Evolutionary conservation across 2,888 invertebrate genomes (phyloP).

Genomic region (Drosophila pullipes): DNA sequence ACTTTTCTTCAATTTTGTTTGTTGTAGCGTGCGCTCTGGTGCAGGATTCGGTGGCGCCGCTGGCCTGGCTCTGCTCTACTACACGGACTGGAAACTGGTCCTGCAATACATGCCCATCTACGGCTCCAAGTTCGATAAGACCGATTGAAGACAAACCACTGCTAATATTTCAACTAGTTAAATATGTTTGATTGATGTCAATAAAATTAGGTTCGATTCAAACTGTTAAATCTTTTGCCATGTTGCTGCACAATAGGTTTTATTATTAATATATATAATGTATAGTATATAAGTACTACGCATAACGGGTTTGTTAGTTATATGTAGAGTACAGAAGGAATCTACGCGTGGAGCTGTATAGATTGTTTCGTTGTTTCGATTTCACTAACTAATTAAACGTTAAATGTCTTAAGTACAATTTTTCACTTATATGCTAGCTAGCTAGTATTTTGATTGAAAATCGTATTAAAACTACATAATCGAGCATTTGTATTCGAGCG

Average conservation of each 20-base stretch:
- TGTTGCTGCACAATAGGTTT: slow-evolving; percentile 22
- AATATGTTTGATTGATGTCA: slow-evolving; percentile 28
- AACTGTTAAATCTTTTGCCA: slow-evolving; percentile 14
- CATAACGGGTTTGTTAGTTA: slow-evolving; percentile 42
- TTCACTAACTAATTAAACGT: slow-evolving; percentile 41
- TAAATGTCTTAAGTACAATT: slow-evolving; percentile 51
- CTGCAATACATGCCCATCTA: slow-evolving; percentile 91
- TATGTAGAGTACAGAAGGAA: slow-evolving; percentile 37
- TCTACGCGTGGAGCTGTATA: slow-evolving; percentile 24
- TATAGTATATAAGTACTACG: slow-evolving; percentile 40
- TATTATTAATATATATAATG: slow-evolving; percentile 22
- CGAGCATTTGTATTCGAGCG: slow-evolving; percentile 49
- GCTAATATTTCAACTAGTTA: slow-evolving; percentile 26
- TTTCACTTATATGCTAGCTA: slow-evolving; percentile 34
- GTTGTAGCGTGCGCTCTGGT: slow-evolving; percentile 87
- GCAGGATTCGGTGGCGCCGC: slow-evolving; percentile 89
- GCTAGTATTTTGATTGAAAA: slow-evolving; percentile 61
- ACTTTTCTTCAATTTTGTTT: slow-evolving; percentile 15
- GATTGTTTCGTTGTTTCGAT: slow-evolving; percentile 40
- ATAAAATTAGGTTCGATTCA: slow-evolving; percentile 36
- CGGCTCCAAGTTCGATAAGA: slow-evolving; percentile 89
- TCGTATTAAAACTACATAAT: slow-evolving; percentile 61
- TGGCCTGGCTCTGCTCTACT: slow-evolving; percentile 88
- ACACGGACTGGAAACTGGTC: slow-evolving; percentile 92
- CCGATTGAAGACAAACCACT: slow-evolving; percentile 66